A percentile compares a stretch with the other conserved stretches of the same genome.
These are phyloP conservation scores for Alligator mississippiensis DNA, from an alignment of 2,113 vertebrate species.

Conservation along the genomic window DNA sequence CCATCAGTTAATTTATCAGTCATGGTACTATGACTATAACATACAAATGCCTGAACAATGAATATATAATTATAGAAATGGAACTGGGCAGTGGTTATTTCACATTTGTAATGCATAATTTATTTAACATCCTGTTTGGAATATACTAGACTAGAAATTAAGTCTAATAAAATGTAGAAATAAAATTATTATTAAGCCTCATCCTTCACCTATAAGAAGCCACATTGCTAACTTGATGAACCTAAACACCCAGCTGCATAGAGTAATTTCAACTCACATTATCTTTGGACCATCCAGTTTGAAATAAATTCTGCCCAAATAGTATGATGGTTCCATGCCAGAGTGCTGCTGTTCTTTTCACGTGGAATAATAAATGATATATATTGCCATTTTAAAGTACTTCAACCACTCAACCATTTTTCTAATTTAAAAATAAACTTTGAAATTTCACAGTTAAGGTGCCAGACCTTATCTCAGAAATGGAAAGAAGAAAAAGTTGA, in stretches of 20 bases:
- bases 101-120: slow-evolving; percentile 48
- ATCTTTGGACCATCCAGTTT: not conserved
- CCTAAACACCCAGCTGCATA: not conserved
- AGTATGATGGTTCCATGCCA: not conserved
- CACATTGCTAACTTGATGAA: not conserved
- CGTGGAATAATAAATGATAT: not conserved
- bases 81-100: slow-evolving; percentile 45
- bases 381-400: not conserved
- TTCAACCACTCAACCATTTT: not conserved
- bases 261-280: not conserved
- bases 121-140: slow-evolving; percentile 36
- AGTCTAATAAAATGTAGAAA: slow-evolving; percentile 38
- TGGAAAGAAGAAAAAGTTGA: not conserved
- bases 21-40: slow-evolving; percentile 52
- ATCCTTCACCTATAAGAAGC: not conserved
- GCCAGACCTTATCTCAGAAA: not conserved
- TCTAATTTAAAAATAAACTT: not conserved
- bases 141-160: slow-evolving; percentile 19
- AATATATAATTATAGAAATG: slow-evolving; percentile 58
- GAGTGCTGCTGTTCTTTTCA: not conserved
- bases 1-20: slow-evolving; percentile 66
- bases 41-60: slow-evolving; percentile 53
- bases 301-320: not conserved
- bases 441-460: not conserved
- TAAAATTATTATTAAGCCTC: slow-evolving; percentile 15